Evolutionary conservation across 1,140 invertebrate species (phyloP), one percentile per base, ranked within the genome.

Genomic region (Pararge aegeria): DNA sequence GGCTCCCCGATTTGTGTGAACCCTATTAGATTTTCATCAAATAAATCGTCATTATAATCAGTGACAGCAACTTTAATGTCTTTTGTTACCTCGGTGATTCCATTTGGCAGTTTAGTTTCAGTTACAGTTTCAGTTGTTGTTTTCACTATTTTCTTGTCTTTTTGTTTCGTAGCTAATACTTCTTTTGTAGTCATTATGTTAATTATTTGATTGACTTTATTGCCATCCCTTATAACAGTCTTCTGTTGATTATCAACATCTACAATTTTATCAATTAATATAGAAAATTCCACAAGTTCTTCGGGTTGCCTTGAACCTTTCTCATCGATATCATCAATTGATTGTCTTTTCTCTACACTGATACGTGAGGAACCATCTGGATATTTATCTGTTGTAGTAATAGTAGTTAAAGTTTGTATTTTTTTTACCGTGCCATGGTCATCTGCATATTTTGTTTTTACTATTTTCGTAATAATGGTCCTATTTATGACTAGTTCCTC

Each of bases 71-170:
- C 81, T 80, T 84, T 87, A 4, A 90, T 66, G 66, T 90, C 89
- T 70, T 85, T 90, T 15, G 80, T 73, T 0, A 89, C 71, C 76
- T 90, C 86, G 13, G 72, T 79, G 19, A 70, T 70, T 27, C 89
- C 88, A 65, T 85, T 78, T 5, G 85, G 80, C 51, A 83, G 72
- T 57, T 78, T 79, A 44, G 80, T 86, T 68, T 89, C 81, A 27
- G 81, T 88, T n/a, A 80, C 66, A n/a, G 89, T 90, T 83, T 91
- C 89, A 48, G 89, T 75, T 0, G 90, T 90, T 21, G 83, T 89
- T 64, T 76, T 89, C 3, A 89, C 57, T 70, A 89, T 90, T 63
- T 82, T 87, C 20, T 75, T 80, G 49, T 68, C 66, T 13, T 66
- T 59, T 61, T 83, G 78, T 52, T 64, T 59, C 38, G 76, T 73